Percentiles rank a stretch among this genome's conserved stretches.
Evolutionary conservation across 2,888 invertebrate species (phyloP).

Genomic region (Dryocosmus kuriphilus): DNA sequence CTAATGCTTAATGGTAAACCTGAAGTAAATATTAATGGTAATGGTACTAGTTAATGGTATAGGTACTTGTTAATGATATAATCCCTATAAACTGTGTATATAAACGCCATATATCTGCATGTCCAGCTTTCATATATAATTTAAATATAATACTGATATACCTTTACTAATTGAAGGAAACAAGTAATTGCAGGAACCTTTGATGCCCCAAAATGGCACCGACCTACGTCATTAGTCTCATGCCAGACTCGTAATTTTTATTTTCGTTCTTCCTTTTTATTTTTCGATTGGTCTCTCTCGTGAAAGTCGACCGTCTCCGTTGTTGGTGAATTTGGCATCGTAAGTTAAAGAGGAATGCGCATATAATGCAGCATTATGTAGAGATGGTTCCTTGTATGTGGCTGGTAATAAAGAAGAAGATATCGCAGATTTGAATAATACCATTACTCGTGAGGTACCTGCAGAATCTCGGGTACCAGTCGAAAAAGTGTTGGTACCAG

Average conservation of each 20-base stretch:
- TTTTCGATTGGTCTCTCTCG: conserved; percentile 23
- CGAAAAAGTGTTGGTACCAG: conserved; percentile 1
- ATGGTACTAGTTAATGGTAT: conserved; percentile 19
- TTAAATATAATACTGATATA: conserved; percentile 19
- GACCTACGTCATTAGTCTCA: conserved; percentile 22
- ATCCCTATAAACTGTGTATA: not conserved
- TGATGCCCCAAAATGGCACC: conserved; percentile 31
- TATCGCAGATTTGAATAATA: conserved; percentile 26
- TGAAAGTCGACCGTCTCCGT: conserved; percentile 42
- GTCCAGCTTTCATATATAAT: conserved; percentile 15
- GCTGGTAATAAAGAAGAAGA: conserved; percentile 13
- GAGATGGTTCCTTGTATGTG: conserved; percentile 13
- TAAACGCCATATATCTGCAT: conserved; percentile 5
- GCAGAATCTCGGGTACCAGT: not conserved
- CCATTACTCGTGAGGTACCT: not conserved
- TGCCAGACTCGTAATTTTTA: conserved; percentile 37
- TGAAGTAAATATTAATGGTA: conserved; percentile 28
- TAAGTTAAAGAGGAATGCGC: conserved; percentile 39
- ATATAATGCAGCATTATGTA: conserved; percentile 36
- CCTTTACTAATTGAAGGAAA: not conserved
- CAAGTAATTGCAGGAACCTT: not conserved
- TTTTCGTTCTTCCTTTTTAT: conserved; percentile 27
- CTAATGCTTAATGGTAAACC: conserved; percentile 1
- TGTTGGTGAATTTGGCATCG: conserved; percentile 37
- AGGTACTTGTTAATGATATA: conserved; percentile 7